Conservation (phyloP, 2,888 invertebrate species). For the Cyaniris semiargus region DNA sequence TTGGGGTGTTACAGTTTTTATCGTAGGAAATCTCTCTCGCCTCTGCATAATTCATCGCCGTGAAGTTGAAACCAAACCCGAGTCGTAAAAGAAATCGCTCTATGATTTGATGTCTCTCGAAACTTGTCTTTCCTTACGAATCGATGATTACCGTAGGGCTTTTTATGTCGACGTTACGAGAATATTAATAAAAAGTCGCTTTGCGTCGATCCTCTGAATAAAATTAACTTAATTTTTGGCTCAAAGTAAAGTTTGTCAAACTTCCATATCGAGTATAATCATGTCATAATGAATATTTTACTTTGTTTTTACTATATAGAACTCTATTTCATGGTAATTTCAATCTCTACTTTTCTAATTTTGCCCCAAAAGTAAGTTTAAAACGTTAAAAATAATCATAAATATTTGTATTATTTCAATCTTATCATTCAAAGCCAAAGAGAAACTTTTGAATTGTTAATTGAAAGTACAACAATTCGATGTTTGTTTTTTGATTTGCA, state of each 20-base stretch:
- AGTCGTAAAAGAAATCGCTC: slow-evolving; percentile 80
- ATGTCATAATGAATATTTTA: background rate
- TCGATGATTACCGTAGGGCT: slow-evolving; percentile 59
- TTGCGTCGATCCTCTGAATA: slow-evolving; percentile 2
- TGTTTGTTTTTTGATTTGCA: slow-evolving; percentile 53
- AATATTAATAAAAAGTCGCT: slow-evolving; percentile 25
- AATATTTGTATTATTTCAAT: background rate
- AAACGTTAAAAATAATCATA: too few relatives aligned
- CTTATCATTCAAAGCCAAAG: background rate
- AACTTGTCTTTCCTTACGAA: slow-evolving; percentile 73
- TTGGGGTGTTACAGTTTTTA: slow-evolving; percentile 77
- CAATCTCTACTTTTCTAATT: background rate
- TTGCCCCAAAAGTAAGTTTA: too few relatives aligned
- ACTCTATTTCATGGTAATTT: background rate
- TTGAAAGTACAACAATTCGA: slow-evolving; percentile 32
- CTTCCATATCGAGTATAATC: slow-evolving; percentile 1
- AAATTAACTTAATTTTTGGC: slow-evolving; percentile 15
- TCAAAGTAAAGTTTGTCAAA: slow-evolving; percentile 24
- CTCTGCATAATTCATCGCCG: slow-evolving; percentile 79
- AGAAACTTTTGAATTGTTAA: slow-evolving; percentile 28
- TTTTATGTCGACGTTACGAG: slow-evolving; percentile 49
- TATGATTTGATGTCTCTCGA: slow-evolving; percentile 78
- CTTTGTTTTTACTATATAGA: background rate
- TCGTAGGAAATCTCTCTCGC: slow-evolving; percentile 77
- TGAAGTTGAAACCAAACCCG: slow-evolving; percentile 79